Evolutionary conservation across 2,797 vertebrate species (phyloP).

Genomic region (Champsocephalus esox): DNA sequence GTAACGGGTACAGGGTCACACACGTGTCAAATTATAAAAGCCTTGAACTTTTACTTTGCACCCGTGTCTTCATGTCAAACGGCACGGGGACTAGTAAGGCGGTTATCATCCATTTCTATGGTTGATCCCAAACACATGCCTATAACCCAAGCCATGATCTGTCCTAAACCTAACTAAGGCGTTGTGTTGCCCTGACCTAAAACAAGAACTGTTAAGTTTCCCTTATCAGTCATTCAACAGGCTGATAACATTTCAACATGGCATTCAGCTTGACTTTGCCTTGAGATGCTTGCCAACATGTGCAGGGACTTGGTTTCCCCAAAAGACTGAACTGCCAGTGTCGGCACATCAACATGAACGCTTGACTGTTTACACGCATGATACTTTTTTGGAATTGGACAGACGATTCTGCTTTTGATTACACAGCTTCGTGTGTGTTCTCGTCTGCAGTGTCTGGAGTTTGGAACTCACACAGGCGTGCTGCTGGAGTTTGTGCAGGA

Average conservation of each 20-base stretch:
- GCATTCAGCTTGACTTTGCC: too few species aligned
- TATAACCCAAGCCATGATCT: too few species aligned
- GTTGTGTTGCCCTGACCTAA: too few species aligned
- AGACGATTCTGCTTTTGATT: constrained; percentile 57
- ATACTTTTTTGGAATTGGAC: constrained; percentile 3
- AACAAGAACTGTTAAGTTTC: too few species aligned
- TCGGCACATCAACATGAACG: not conserved
- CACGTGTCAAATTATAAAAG: constrained; percentile 23
- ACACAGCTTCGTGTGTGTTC: constrained; percentile 53
- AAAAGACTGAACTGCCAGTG: not conserved
- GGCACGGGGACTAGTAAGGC: not conserved
- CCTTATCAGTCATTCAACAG: too few species aligned
- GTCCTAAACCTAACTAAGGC: too few species aligned
- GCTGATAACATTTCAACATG: too few species aligned
- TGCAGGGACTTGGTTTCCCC: not conserved
- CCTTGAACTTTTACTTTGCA: constrained; percentile 18
- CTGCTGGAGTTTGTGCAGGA: constrained; percentile 87
- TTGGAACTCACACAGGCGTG: constrained; percentile 85
- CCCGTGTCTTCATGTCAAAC: constrained; percentile 17
- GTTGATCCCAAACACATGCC: too few species aligned
- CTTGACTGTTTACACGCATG: constrained; percentile 29
- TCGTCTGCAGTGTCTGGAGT: constrained; percentile 18
- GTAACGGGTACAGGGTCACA: constrained; percentile 17
- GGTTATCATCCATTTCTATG: too few species aligned
- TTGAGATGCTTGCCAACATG: too few species aligned